Conservation (phyloP, 2,113 vertebrate genomes). For the Brienomyrus longianalis region DNA sequence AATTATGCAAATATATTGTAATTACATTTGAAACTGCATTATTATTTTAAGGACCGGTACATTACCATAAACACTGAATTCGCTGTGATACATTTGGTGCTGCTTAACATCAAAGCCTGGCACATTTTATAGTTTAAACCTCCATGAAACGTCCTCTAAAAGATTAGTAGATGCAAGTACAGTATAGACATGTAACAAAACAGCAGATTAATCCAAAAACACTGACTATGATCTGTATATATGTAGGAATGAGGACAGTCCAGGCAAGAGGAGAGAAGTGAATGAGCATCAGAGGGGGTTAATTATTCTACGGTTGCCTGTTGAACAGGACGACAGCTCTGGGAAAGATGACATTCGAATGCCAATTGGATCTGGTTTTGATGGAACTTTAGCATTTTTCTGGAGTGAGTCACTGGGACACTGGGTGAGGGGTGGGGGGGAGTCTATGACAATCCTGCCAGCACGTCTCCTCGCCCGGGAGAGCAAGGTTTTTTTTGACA, state of each 20-base stretch:
- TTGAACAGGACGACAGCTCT: neutral
- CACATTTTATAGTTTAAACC: neutral
- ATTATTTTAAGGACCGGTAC: neutral
- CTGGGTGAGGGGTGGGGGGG: neutral
- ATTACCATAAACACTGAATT: neutral
- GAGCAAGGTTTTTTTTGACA: neutral
- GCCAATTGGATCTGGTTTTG: neutral
- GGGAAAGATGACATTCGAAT: neutral
- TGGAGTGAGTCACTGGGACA: neutral
- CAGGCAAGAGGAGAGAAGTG: neutral
- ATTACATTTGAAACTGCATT: neutral
- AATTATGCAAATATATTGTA: constrained; percentile 7
- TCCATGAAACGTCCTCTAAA: neutral
- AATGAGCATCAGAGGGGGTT: neutral
- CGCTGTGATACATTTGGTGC: neutral
- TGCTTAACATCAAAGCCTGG: neutral
- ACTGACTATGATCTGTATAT: neutral
- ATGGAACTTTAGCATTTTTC: neutral
- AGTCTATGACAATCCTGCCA: neutral
- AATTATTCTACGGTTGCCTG: neutral
- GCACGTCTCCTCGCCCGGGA: neutral
- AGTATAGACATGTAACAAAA: neutral
- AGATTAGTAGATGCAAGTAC: neutral
- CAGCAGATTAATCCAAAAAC: neutral
- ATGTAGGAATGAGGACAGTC: neutral